These are phyloP conservation scores for Macaca mulatta DNA, from an alignment of 2,113 vertebrate species.

Conservation along the genomic window DNA sequence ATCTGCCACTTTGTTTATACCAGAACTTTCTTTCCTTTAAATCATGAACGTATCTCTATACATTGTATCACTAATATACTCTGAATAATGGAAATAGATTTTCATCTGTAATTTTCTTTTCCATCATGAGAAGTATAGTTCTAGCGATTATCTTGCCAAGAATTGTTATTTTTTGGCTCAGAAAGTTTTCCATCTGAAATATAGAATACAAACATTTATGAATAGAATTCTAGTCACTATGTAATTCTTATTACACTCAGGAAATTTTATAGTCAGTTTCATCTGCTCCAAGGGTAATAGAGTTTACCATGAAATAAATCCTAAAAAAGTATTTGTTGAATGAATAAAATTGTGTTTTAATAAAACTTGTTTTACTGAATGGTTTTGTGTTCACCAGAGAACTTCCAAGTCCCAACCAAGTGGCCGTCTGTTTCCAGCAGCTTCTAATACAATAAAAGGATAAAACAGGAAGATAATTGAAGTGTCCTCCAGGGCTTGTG, in stretches of 20 bases:
- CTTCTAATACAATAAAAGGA: constrained; percentile 52
- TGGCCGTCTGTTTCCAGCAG: neutral
- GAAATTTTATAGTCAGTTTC: constrained; percentile 46
- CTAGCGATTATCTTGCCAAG: constrained; percentile 34
- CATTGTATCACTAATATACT: neutral
- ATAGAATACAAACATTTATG: constrained; percentile 3
- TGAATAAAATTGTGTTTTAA: constrained; percentile 55
- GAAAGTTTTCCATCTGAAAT: constrained; percentile 36
- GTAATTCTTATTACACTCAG: constrained; percentile 25
- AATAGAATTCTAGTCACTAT: constrained; percentile 25
- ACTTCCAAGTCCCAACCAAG: neutral
- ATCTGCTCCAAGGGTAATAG: neutral
- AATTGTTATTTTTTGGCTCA: neutral
- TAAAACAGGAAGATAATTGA: constrained; percentile 19
- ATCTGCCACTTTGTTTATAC: constrained; percentile 24
- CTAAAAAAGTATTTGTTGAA: constrained; percentile 47
- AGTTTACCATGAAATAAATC: constrained; percentile 56
- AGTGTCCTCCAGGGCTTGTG: constrained; percentile 10
- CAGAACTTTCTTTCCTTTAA: constrained; percentile 36
- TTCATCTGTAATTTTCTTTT: constrained; percentile 35
- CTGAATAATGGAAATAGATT: neutral
- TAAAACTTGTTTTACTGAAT: constrained; percentile 47
- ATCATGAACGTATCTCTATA: too few species aligned
- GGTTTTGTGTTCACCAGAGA: constrained; percentile 46
- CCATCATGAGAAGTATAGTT: neutral